These are phyloP conservation scores for Agapetus fuscipes DNA, from an alignment of 2,888 invertebrate species.

Conservation along the genomic window DNA sequence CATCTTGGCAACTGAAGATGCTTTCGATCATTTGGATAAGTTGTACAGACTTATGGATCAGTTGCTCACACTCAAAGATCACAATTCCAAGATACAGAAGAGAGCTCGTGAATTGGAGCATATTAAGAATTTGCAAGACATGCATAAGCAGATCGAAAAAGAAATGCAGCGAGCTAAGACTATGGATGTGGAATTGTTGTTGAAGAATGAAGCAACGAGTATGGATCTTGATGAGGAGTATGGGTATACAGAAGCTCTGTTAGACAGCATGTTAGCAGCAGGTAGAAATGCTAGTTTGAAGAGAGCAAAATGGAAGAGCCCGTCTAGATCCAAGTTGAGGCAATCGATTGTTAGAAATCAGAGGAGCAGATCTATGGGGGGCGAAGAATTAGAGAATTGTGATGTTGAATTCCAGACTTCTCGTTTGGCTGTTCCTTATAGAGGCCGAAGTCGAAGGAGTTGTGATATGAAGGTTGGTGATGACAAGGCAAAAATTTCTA, in stretches of 20 bases:
- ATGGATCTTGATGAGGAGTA: slow-evolving; percentile 53
- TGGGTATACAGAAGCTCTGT: slow-evolving; percentile 49
- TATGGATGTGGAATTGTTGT: slow-evolving; percentile 34
- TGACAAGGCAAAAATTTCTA: slow-evolving; percentile 57
- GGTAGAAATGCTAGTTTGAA: slow-evolving; percentile 43
- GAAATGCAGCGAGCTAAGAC: slow-evolving; percentile 35
- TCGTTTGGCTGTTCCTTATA: slow-evolving; percentile 15
- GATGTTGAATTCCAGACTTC: slow-evolving; percentile 25
- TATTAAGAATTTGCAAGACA: slow-evolving; percentile 52
- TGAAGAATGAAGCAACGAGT: slow-evolving; percentile 41
- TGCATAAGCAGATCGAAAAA: slow-evolving; percentile 42
- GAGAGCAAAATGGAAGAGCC: slow-evolving; percentile 39
- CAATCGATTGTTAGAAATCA: slow-evolving; percentile 48
- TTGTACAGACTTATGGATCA: slow-evolving; percentile 69
- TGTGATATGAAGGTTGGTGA: slow-evolving; percentile 38
- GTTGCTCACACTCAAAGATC: slow-evolving; percentile 59
- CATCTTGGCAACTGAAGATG: slow-evolving; percentile 51
- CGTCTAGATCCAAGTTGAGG: slow-evolving; percentile 34
- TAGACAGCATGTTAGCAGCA: slow-evolving; percentile 53
- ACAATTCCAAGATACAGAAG: slow-evolving; percentile 58
- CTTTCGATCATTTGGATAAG: slow-evolving; percentile 71
- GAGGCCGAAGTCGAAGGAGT: slow-evolving; percentile 8
- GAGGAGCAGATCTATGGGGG: slow-evolving; percentile 58
- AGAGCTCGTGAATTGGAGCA: slow-evolving; percentile 65
- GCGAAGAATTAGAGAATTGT: slow-evolving; percentile 45